Conservation (phyloP, 2,113 vertebrate genomes). For the Engraulis encrasicolus region DNA sequence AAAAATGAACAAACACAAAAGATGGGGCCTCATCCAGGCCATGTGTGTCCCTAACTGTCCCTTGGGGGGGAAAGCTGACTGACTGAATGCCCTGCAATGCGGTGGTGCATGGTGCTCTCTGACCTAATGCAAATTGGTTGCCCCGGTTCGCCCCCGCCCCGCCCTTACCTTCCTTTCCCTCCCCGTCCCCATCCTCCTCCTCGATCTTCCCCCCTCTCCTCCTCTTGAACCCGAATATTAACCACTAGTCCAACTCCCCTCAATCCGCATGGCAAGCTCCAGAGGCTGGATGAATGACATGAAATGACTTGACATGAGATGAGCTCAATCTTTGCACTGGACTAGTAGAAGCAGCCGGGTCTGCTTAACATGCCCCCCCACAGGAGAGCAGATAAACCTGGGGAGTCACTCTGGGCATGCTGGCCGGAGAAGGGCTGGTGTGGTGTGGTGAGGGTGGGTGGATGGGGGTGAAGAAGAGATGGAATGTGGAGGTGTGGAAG, state of each 20-base stretch:
- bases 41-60: no score
- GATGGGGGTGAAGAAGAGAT: no score
- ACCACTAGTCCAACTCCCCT: slow-evolving; percentile 68
- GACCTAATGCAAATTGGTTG: slow-evolving; percentile 67
- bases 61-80: background rate
- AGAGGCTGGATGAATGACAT: slow-evolving; percentile 57
- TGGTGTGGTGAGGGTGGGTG: background rate
- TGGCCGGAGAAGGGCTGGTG: background rate
- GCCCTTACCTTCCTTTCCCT: no score
- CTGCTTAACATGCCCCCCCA: slow-evolving; percentile 56
- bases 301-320: no score
- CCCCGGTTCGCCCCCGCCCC: no score
- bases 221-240: slow-evolving; percentile 42
- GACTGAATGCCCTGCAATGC: slow-evolving; percentile 65
- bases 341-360: slow-evolving; percentile 70
- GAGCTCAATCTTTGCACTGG: slow-evolving; percentile 71
- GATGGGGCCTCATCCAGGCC: slow-evolving; percentile 11
- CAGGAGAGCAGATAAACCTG: slow-evolving; percentile 46
- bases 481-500: no score
- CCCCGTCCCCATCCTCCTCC: no score
- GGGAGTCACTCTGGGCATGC: slow-evolving; percentile 36
- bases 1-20: background rate
- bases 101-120: slow-evolving; percentile 77
- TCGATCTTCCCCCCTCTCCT: background rate
- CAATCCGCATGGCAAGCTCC: slow-evolving; percentile 63